These are phyloP conservation scores for Aspidiotus destructor DNA, from an alignment of 2,888 invertebrate genomes.

Conservation along the genomic window DNA sequence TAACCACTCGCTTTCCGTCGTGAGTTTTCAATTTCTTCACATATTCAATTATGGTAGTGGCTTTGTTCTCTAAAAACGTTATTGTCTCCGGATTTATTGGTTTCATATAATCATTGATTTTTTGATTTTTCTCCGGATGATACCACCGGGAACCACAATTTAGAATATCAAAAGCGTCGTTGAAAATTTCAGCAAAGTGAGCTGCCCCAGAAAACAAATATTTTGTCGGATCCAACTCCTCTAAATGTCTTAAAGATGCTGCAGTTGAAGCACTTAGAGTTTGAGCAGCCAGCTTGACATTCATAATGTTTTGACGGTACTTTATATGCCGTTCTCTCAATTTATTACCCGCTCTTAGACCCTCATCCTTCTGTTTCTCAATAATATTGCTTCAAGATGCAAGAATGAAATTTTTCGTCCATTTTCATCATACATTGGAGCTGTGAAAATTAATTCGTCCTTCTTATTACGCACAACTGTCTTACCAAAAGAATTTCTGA, in stretches of 20 bases:
- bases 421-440: not conserved
- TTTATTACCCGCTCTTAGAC: not conserved
- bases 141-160: not conserved
- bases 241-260: not conserved
- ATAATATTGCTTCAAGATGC: not conserved
- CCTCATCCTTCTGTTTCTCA: not conserved
- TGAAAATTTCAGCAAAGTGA: not conserved
- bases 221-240: not conserved
- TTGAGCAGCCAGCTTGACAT: slow-evolving; percentile 4
- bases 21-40: not conserved
- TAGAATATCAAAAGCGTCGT: not conserved
- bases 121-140: not conserved
- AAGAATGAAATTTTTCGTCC: not conserved
- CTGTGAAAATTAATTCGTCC: not conserved
- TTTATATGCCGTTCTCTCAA: not conserved
- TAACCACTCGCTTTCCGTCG: not conserved
- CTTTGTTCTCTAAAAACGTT: no score
- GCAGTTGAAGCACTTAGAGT: not conserved
- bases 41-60: not conserved
- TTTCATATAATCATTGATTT: not conserved
- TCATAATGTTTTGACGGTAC: not conserved
- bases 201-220: not conserved
- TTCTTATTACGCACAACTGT: not conserved
- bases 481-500: slow-evolving; percentile 1
- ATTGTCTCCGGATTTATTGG: not conserved